Base-by-base conservation (phyloP, 1,140 invertebrate species). In the Hylaeus volcanicus region DNA sequence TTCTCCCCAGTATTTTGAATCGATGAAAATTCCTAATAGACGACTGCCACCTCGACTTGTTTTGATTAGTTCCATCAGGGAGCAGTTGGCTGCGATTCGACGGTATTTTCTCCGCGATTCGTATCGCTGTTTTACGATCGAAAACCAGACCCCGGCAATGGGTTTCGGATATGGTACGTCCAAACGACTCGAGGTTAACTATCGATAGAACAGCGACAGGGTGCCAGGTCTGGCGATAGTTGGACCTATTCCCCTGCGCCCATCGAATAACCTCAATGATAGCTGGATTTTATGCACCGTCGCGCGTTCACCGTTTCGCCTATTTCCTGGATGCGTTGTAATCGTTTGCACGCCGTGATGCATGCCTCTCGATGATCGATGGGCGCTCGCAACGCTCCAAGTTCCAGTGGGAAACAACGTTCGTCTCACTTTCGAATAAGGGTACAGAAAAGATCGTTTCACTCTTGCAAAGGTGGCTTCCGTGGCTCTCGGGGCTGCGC, bases 261-360 rank as follows among this genome's bases (percentile, higher is more conserved):
- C 75, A 61, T 48, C 72, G 71, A 76, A 81, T 78, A 82, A 79
- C 64, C 45, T 51, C 61, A 9, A 63, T 71, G 85, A 86, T 86
- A 85, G 75, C 69, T 76, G 73, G 69, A 85, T 88, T 82, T 88
- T 85, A 88, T 88, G 79, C 83, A 83, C 83, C 74, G 73, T 56
- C 65, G 83, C 79, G 68, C 79, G 60, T 81, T 70, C 64, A 64
- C 60, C 55, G 76, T 84, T 84, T 82, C 82, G 43, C 56, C 56
- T 73, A 64, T 71, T 86, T 84, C 74, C 77, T 60, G 71, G n/a
- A 45, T 39, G 43, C 66, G 75, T 41, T 71, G 66, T 61, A 77
- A 77, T 63, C 75, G 66, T 43, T 41, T 66, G 0, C 9, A 5
- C 58, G 60, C n/a, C 72, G 3, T 39, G n/a, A 68, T 58, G 37